Percentiles rank a stretch among this genome's conserved stretches.
These are phyloP conservation scores for Oreochromis mossambicus DNA, from an alignment of 2,797 vertebrate species.

Conservation along the genomic window DNA sequence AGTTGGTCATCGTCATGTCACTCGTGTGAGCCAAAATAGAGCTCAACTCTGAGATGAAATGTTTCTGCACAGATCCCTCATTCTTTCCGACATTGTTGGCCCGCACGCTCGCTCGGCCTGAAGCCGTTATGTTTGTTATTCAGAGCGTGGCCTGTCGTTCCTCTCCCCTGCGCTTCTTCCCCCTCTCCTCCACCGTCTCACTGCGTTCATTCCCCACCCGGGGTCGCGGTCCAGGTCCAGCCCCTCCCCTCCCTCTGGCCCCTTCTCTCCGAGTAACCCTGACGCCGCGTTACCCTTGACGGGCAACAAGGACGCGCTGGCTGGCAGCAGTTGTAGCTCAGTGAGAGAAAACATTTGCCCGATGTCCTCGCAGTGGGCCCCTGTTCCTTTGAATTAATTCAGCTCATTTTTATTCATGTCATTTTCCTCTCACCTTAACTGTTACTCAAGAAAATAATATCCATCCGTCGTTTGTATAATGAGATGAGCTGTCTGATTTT, in stretches of 20 bases:
- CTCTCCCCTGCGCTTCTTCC: neutral
- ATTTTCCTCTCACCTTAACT: neutral
- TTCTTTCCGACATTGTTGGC: neutral
- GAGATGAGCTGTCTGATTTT: neutral
- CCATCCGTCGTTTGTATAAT: neutral
- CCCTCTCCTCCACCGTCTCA: slow-evolving; percentile 7
- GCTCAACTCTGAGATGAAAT: neutral
- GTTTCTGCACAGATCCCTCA: neutral
- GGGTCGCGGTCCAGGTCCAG: slow-evolving; percentile 51
- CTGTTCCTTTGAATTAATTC: neutral
- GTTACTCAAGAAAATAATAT: neutral
- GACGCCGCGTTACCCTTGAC: slow-evolving; percentile 64
- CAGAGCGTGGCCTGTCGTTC: neutral
- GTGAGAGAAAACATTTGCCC: slow-evolving; percentile 43
- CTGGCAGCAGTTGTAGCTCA: slow-evolving; percentile 51
- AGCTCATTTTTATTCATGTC: neutral
- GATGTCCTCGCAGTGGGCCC: neutral
- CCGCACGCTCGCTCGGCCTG: neutral
- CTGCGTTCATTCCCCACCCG: neutral
- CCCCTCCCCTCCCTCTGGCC: slow-evolving; percentile 8
- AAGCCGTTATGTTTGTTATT: slow-evolving; percentile 52
- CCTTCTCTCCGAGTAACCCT: slow-evolving; percentile 49
- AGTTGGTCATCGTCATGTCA: neutral
- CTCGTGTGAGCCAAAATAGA: neutral
- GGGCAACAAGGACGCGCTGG: slow-evolving; percentile 59